Conservation (phyloP, 2,888 invertebrate species). For the Empis livida region DNA sequence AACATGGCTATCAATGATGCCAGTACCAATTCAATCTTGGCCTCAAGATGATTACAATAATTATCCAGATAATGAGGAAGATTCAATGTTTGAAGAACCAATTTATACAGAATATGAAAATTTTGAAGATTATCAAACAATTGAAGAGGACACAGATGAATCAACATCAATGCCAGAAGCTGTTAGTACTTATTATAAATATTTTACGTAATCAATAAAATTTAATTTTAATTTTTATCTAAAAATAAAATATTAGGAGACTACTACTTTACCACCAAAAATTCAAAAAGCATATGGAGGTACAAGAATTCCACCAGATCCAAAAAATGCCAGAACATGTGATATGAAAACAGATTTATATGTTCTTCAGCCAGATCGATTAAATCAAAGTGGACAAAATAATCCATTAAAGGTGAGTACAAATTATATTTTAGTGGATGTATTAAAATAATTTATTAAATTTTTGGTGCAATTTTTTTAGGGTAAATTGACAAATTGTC, state of each 20-base stretch:
- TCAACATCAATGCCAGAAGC: constrained; percentile 32
- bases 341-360: constrained; percentile 81
- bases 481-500: constrained; percentile 80
- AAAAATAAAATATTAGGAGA: constrained; percentile 22
- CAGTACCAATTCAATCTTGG: constrained; percentile 29
- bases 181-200: constrained; percentile 16
- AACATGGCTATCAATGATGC: constrained; percentile 30
- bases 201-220: neutral
- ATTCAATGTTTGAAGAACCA: constrained; percentile 24
- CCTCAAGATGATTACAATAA: constrained; percentile 34
- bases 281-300: constrained; percentile 27
- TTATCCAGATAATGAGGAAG: constrained; percentile 22
- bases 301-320: constrained; percentile 39
- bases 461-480: constrained; percentile 13
- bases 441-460: neutral
- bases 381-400: constrained; percentile 62
- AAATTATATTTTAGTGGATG: neutral
- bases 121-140: constrained; percentile 28
- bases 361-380: constrained; percentile 65
- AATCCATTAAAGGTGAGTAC: constrained; percentile 60
- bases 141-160: constrained; percentile 32
- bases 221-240: no score
- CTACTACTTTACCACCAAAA: constrained; percentile 30
- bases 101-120: constrained; percentile 31
- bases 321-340: constrained; percentile 59